phyloP scores from a whole-genome alignment of 1,140 invertebrate genomes.

The Agrilus planipennis region DNA sequence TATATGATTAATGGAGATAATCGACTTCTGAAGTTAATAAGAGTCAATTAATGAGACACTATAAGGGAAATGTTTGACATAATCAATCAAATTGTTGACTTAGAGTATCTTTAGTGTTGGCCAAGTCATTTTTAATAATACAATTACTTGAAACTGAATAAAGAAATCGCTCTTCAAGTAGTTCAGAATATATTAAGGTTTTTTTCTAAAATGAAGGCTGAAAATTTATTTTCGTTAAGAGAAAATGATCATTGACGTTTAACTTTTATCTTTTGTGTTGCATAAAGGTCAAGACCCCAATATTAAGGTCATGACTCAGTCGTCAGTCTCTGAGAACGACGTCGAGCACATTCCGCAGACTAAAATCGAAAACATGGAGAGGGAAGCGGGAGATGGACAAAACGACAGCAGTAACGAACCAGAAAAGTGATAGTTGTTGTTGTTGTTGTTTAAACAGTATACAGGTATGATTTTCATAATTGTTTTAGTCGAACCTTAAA shows the following conservation, averaged over 20 bases:
- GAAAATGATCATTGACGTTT: too few relatives aligned
- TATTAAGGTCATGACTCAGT: too few relatives aligned
- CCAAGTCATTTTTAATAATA: background rate
- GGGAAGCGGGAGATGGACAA: conserved; percentile 45
- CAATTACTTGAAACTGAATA: background rate
- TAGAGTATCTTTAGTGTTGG: background rate
- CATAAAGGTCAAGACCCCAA: too few relatives aligned
- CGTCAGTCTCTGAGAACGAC: background rate
- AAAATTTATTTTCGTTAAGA: background rate
- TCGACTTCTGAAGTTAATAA: background rate
- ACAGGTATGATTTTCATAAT: too few relatives aligned
- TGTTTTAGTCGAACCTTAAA: too few relatives aligned
- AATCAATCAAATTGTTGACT: too few relatives aligned
- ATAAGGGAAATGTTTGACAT: too few relatives aligned
- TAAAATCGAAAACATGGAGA: conserved; percentile 43
- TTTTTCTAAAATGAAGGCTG: conserved; percentile 1
- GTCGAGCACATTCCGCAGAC: conserved; percentile 15
- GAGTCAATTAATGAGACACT: background rate
- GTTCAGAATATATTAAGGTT: conserved; percentile 2
- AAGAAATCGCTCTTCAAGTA: background rate
- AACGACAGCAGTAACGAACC: conserved; percentile 35
- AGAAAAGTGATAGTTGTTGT: conserved; percentile 28
- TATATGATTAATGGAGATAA: too few relatives aligned
- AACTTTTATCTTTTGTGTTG: too few relatives aligned
- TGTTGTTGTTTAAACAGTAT: too few relatives aligned